Evolutionary conservation across 1,140 invertebrate genomes (phyloP).

Genomic region (Metaphire vulgaris): DNA sequence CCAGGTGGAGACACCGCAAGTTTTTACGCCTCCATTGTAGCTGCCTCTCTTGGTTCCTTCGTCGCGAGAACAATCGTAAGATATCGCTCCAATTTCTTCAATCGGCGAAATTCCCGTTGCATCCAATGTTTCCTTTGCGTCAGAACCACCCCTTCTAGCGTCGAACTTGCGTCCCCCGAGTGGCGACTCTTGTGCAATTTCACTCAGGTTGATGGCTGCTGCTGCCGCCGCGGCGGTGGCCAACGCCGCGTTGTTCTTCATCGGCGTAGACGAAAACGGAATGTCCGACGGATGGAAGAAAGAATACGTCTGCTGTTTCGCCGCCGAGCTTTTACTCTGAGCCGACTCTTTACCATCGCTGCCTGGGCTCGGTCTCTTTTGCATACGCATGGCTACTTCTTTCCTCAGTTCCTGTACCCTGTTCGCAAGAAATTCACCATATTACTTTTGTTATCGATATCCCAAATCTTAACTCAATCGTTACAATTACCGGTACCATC

Average conservation of each 20-base stretch:
- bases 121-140: not conserved
- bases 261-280: constrained; percentile 47
- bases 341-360: not conserved
- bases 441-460: not conserved
- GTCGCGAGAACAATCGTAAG: too few species aligned
- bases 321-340: not conserved
- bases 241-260: not conserved
- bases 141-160: not conserved
- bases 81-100: too few species aligned
- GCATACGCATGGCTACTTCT: constrained; percentile 7
- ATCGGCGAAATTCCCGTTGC: not conserved
- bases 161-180: not conserved
- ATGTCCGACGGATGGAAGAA: constrained; percentile 48
- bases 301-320: constrained; percentile 33
- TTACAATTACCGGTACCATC: too few species aligned
- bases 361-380: not conserved
- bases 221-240: too few species aligned
- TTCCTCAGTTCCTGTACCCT: constrained; percentile 26
- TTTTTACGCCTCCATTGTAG: too few species aligned
- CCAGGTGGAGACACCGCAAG: too few species aligned
- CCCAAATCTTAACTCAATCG: too few species aligned
- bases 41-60: too few species aligned
- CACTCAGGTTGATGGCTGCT: not conserved
- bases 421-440: constrained; percentile 1
- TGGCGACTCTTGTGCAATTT: not conserved